Evolutionary conservation across 2,797 vertebrate genomes (phyloP), one percentile per base, ranked within the genome.

Genomic region (Ptychadena robeensis): DNA sequence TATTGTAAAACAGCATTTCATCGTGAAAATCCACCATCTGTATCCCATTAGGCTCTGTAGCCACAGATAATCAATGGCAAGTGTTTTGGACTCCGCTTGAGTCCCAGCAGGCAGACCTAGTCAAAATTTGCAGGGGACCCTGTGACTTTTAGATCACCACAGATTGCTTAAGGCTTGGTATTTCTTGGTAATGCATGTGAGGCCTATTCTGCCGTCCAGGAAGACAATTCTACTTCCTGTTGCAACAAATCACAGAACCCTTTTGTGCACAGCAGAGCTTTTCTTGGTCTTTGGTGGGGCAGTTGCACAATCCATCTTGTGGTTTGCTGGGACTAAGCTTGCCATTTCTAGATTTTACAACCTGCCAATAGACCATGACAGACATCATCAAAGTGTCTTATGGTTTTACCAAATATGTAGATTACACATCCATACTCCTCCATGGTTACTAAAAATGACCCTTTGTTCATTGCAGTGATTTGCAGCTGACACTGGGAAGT

Each of bases 271-370:
- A 11, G n/a, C 7, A 25, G 3, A 15, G 31, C 2, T 22, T 22
- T 32, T 22, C 4, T 32, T 1, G 9, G 65, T 0, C 2, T 1
- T 67, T 11, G 10, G 9, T n/a, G 27, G 61, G 1, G 11, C 5
- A 9, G 18, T 76, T 76, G 18, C 73, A 44, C 73, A 76, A 76
- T 65, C 65, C 27, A 76, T 40, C 37, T 37, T 64, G 35, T 30
- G 35, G 57, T 64, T 57, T 35, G 6, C 11, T 35, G n/a, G 10
- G 7, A n/a, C 22, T 15, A n/a, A 9, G 37, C 30, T 15, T 30
- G 57, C 22, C 61, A 75, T 28, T 57, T 57, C 25, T 9, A 18
- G 27, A 64, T 75, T 34, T 63, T 7, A 8, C n/a, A 34, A 22
- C 0, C 7, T 66, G 2, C 32, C 14, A 61, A 37, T 35, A 6